Conservation (phyloP, 2,113 vertebrate species). For the Oplegnathus fasciatus region DNA sequence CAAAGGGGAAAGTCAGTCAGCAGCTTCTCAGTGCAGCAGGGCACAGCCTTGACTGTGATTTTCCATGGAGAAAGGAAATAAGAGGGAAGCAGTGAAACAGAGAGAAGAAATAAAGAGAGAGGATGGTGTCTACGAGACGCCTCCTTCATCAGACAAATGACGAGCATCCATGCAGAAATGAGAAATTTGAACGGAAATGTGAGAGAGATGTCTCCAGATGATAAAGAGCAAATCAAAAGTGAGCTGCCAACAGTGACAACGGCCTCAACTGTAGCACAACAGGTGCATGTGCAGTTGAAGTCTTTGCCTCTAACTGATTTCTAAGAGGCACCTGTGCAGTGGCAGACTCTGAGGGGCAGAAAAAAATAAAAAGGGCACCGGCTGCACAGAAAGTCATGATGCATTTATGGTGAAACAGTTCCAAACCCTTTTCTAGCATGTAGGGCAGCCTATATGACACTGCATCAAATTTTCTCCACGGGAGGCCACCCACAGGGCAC, state of each 20-base stretch:
- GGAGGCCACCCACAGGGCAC: too few species aligned
- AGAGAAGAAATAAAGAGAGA: background rate
- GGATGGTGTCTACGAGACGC: background rate
- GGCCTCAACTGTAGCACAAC: constrained; percentile 15
- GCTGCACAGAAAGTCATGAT: too few species aligned
- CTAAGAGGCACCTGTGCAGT: background rate
- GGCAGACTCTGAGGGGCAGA: too few species aligned
- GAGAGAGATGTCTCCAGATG: background rate
- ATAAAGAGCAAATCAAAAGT: background rate
- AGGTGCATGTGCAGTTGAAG: background rate
- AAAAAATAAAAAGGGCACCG: too few species aligned
- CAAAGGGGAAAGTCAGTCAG: constrained; percentile 17
- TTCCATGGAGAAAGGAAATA: constrained; percentile 47
- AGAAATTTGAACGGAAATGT: background rate
- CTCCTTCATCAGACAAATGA: background rate
- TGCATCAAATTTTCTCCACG: too few species aligned
- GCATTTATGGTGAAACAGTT: too few species aligned
- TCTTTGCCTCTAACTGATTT: constrained; percentile 24
- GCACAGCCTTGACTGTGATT: constrained; percentile 47
- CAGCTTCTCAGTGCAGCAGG: background rate
- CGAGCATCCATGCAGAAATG: background rate
- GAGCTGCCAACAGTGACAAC: background rate
- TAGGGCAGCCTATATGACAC: too few species aligned
- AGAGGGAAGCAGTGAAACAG: background rate
- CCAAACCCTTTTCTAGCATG: too few species aligned